These are phyloP conservation scores for Mercenaria mercenaria DNA, from an alignment of 1,140 invertebrate species.

Conservation along the genomic window DNA sequence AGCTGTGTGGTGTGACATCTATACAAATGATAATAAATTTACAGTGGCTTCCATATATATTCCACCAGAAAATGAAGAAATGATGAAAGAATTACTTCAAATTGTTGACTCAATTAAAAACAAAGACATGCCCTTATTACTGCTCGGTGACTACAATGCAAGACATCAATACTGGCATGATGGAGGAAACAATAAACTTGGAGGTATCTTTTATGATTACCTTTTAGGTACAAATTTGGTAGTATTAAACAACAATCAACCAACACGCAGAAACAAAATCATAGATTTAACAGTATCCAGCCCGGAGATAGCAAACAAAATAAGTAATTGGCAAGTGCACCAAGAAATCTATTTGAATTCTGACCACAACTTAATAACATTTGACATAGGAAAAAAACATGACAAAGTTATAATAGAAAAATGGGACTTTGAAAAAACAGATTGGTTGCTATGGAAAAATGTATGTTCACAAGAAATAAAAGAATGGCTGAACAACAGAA, in stretches of 20 bases:
- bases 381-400: neutral
- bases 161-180: constrained; percentile 8
- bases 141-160: neutral
- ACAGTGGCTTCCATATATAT: neutral
- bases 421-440: constrained; percentile 5
- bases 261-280: neutral
- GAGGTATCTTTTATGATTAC: neutral
- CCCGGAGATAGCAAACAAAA: neutral
- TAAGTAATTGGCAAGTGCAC: neutral
- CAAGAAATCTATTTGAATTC: neutral
- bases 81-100: neutral
- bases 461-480: neutral
- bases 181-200: neutral
- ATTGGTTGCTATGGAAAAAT: neutral
- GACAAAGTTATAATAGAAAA: neutral
- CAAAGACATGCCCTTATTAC: neutral
- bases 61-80: neutral
- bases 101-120: neutral
- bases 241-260: neutral
- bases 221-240: neutral
- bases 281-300: neutral
- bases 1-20: constrained; percentile 11
- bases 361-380: neutral
- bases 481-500: too few relatives aligned
- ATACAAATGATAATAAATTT: neutral